Conservation (phyloP, 2,888 invertebrate genomes). For the Nasonia oneida region DNA sequence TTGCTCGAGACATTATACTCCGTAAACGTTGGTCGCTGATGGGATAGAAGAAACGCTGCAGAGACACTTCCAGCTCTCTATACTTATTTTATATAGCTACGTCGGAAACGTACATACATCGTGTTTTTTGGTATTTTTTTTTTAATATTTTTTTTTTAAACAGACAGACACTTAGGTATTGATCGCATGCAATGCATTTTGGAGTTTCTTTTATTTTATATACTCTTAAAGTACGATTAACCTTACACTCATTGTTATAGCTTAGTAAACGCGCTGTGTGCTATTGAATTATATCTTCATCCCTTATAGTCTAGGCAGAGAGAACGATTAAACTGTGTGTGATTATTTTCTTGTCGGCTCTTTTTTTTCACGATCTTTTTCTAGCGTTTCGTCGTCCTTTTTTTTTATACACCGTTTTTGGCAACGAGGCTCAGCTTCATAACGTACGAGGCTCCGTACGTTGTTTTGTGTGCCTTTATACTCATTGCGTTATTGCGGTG, state of each 20-base stretch:
- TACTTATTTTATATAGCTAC: constrained; percentile 17
- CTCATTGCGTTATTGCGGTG: not conserved
- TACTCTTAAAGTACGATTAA: constrained; percentile 28
- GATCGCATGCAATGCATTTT: constrained; percentile 65
- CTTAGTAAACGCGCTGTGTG: constrained; percentile 10
- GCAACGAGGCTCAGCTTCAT: not conserved
- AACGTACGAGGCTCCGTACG: not conserved
- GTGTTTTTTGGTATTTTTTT: constrained; percentile 46
- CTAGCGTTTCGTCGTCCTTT: not conserved
- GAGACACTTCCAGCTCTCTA: not conserved
- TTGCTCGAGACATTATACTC: constrained; percentile 19
- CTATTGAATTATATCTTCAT: constrained; percentile 1
- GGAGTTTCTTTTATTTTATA: constrained; percentile 50
- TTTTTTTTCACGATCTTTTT: constrained; percentile 3
- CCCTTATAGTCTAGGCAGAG: constrained; percentile 4
- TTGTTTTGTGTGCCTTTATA: not conserved
- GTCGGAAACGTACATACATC: constrained; percentile 50
- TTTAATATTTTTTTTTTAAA: constrained; percentile 36
- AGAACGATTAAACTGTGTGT: constrained; percentile 1
- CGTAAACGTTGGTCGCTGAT: not conserved
- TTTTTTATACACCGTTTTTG: not conserved
- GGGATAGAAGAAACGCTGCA: not conserved
- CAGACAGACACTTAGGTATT: constrained; percentile 68
- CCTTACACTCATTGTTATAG: constrained; percentile 26
- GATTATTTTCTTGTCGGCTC: constrained; percentile 4